A percentile compares a stretch with the other conserved stretches of the same genome.
phyloP scores from a whole-genome alignment of 2,888 invertebrate species.

The Sipunculus nudus region DNA sequence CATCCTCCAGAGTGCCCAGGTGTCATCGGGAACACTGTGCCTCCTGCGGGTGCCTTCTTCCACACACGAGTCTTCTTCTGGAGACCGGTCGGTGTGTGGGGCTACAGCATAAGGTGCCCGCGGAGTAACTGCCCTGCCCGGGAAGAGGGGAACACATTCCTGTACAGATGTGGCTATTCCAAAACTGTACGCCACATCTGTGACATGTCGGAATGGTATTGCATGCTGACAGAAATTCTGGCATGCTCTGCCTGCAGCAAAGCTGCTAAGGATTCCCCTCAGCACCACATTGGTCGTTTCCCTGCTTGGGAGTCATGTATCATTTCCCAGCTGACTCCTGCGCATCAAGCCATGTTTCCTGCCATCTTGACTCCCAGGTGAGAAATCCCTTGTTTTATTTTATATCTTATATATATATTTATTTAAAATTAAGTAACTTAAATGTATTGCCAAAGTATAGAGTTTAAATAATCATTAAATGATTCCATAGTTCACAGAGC shows the following conservation, averaged over 20 bases:
- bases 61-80: background rate
- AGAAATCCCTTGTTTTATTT: background rate
- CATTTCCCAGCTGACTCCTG: constrained; percentile 5
- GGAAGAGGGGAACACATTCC: background rate
- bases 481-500: too few species aligned
- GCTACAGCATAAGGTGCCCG: constrained; percentile 3
- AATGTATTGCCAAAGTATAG: too few species aligned
- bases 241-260: constrained; percentile 3
- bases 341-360: constrained; percentile 6
- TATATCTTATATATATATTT: background rate
- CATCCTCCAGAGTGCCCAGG: constrained; percentile 8
- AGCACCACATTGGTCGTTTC: background rate
- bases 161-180: constrained; percentile 3
- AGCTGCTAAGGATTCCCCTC: background rate
- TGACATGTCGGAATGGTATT: constrained; percentile 7
- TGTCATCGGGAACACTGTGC: background rate
- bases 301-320: constrained; percentile 1
- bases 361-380: constrained; percentile 2
- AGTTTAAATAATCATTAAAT: too few species aligned
- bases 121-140: constrained; percentile 1
- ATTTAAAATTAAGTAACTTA: too few species aligned
- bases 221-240: constrained; percentile 6
- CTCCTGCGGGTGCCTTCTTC: constrained; percentile 3
- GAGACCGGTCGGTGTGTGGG: constrained; percentile 2
- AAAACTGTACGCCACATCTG: background rate